Evolutionary conservation across 2,797 vertebrate species (phyloP), one percentile per base, ranked within the genome.

Genomic region (Ctenopoma kingsleyae): DNA sequence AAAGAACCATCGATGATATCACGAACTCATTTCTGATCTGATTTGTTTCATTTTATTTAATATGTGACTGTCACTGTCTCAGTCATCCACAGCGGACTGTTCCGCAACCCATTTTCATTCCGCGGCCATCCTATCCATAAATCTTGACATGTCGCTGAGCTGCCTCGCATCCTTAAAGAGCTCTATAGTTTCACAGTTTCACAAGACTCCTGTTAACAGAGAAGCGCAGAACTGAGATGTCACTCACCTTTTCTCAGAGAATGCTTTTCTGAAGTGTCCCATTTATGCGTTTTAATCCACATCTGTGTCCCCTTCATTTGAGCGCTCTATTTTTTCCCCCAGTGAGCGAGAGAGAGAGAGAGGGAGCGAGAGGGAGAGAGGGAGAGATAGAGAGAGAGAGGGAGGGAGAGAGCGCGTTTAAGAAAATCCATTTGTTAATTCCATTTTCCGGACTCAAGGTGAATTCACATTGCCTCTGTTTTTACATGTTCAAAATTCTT

Each of bases 341-440:
- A 13, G 27, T 30, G 27, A 30, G 27, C 27, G 66, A 32, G 71
- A 52, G 79, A 50, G 71, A 20, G 67, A 54, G 64, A 54, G 76
- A 72, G 71, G 25, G 71, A 48, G 63, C n/a, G 74, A 36, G 56
- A 17, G 51, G 22, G 56, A 9, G 51, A 32, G 50, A 23, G 57
- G 17, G 60, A 40, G 57, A 44, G 72, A 10, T 46, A 23, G 62
- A 53, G 59, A 27, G 67, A 16, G 23, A 3, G 71, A 41, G 73
- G 43, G 80, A 72, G 70, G 17, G 64, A 75, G 78, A 62, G 63
- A 78, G 81, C 60, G 83, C 23, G 81, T 80, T 78, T 81, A 86
- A 86, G 84, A 87, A 87, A 86, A 92, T 91, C 91, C 90, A 91
- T 90, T 76, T 76, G 81, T 90, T 91, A 91, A 91, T 91, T 92